Evolutionary conservation across 1,140 invertebrate species (phyloP), one percentile per base, ranked within the genome.

Genomic region (Leptinotarsa lineolata): DNA sequence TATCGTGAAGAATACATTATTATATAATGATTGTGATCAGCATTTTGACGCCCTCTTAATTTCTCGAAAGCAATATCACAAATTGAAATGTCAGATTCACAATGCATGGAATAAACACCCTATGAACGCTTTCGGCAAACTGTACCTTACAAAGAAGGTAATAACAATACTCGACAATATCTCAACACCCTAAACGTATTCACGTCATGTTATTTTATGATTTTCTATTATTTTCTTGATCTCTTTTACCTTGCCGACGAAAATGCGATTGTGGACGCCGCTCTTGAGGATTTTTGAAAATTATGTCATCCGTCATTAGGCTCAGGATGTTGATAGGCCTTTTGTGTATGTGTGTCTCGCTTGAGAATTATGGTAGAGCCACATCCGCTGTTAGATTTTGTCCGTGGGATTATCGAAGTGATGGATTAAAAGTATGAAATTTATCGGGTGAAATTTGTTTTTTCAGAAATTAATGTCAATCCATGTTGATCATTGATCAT

Each of bases 211-310:
- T 46, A 45, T 44, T 67, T 67, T 67, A 67, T 67, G 39, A 16
- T 67, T 67, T 45, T 67, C 15, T 45, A 67, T 46, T 67, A 21
- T 67, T 67, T 46, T 67, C 18, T 67, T 2, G 18, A 22, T 30
- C 20, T 45, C 65, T 67, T 44, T 39, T 8, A 16, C 16, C 16
- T 30, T 21, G 65, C 65, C 65, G 65, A 30, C 39, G 65, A 12
- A 67, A 45, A 67, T 67, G 65, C 65, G 65, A 67, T 67, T 67
- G 44, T 67, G 13, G 65, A 67, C 30, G 39, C 65, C 65, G 65
- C 39, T 45, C n/a, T 67, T 67, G 11, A 67, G 65, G 65, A 67
- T 67, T 44, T 67, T 46, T 30, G 16, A 67, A 67, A 67, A 67
- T 67, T 67, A 67, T 67, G 65, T 67, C 65, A 67, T 67, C 39